phyloP scores from a whole-genome alignment of 1,140 invertebrate species.

The Drosophila prosaltans region DNA sequence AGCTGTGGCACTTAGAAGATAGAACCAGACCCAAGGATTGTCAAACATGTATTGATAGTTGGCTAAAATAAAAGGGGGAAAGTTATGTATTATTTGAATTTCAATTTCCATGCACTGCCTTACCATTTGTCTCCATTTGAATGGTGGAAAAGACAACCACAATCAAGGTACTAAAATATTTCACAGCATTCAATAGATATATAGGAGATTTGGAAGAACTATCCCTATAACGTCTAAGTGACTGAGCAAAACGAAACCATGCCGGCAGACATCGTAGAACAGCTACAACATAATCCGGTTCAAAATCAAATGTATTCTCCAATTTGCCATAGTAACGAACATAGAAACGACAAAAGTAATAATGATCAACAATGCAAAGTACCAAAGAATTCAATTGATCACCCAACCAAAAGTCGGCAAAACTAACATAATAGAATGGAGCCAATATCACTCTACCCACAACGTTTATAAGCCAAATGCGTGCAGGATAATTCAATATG shows the following conservation, averaged over 20 bases:
- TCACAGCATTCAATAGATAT: slow-evolving; percentile 91
- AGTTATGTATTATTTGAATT: background rate
- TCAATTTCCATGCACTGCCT: background rate
- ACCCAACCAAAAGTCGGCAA: slow-evolving; percentile 96
- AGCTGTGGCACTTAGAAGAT: slow-evolving; percentile 86
- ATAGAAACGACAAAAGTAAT: slow-evolving; percentile 79
- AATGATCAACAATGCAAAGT: slow-evolving; percentile 90
- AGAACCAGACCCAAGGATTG: slow-evolving; percentile 91
- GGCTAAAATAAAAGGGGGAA: slow-evolving; percentile 80
- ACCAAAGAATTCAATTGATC: slow-evolving; percentile 95
- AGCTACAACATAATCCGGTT: slow-evolving; percentile 69
- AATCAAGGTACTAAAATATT: slow-evolving; percentile 91
- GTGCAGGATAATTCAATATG: slow-evolving; percentile 84
- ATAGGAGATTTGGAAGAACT: slow-evolving; percentile 85
- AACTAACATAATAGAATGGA: slow-evolving; percentile 92
- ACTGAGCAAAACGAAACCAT: slow-evolving; percentile 93
- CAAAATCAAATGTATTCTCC: slow-evolving; percentile 27
- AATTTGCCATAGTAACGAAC: slow-evolving; percentile 31
- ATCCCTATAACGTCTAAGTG: slow-evolving; percentile 88
- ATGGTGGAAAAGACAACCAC: slow-evolving; percentile 86
- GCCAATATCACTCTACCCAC: slow-evolving; percentile 87
- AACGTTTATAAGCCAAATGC: slow-evolving; percentile 74
- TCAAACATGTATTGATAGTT: slow-evolving; percentile 85
- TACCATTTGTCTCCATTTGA: slow-evolving; percentile 34
- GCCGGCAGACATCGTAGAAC: slow-evolving; percentile 91